Percentiles rank a stretch among this genome's conserved stretches.
Conservation (phyloP, 1,140 invertebrate species). For the Dysdera silvatica region DNA sequence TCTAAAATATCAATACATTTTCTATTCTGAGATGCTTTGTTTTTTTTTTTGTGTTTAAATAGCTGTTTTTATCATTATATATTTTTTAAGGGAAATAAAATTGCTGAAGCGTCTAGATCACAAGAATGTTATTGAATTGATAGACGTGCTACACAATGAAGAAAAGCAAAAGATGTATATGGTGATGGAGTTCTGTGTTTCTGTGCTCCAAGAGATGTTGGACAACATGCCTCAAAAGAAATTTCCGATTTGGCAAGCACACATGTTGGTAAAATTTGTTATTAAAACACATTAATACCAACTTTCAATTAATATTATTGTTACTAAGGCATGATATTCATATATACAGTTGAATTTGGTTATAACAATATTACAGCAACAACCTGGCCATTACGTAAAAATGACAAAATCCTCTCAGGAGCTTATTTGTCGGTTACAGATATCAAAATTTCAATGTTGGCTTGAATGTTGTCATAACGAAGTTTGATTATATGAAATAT, state of each 20-base stretch:
- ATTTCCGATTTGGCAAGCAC: slow-evolving; percentile 90
- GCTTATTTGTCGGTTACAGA: no score
- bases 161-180: slow-evolving; percentile 96
- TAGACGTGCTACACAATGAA: slow-evolving; percentile 80
- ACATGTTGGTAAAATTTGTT: slow-evolving; percentile 51
- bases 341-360: no score
- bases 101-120: slow-evolving; percentile 79
- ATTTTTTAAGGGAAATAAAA: slow-evolving; percentile 71
- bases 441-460: no score
- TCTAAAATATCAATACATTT: no score
- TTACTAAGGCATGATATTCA: no score
- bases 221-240: slow-evolving; percentile 81
- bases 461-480: no score
- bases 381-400: no score
- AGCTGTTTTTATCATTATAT: slow-evolving; percentile 1
- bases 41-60: neutral
- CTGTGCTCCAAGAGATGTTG: slow-evolving; percentile 74
- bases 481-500: no score
- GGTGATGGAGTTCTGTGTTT: slow-evolving; percentile 56
- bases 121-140: slow-evolving; percentile 86
- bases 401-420: no score
- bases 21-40: neutral
- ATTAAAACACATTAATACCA: no score
- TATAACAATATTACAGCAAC: no score
- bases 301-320: no score